Evolutionary conservation across 2,113 vertebrate genomes (phyloP).

Genomic region (Zeus faber): DNA sequence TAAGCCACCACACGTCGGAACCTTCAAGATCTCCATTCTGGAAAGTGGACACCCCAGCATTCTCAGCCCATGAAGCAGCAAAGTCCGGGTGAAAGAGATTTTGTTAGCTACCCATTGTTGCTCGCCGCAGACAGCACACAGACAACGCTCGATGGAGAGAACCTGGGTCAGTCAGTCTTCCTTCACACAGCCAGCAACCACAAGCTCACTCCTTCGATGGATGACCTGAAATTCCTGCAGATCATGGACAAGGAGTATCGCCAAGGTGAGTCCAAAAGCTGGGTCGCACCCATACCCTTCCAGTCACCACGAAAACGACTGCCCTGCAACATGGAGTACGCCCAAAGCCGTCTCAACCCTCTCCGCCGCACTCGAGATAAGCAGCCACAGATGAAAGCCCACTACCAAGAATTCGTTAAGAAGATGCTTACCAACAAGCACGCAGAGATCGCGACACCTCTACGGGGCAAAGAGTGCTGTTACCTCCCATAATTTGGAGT

Average conservation of each 20-base stretch:
- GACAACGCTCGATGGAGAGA: too few relatives aligned
- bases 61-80: constrained; percentile 4
- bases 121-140: not conserved
- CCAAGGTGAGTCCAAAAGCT: not conserved
- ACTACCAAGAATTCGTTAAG: not conserved
- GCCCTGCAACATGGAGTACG: not conserved
- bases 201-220: not conserved
- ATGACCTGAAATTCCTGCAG: not conserved
- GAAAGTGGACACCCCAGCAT: not conserved
- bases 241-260: not conserved
- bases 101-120: not conserved
- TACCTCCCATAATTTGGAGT: not conserved
- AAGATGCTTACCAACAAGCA: not conserved
- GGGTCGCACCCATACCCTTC: not conserved
- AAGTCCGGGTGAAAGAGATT: constrained; percentile 6
- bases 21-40: constrained; percentile 11
- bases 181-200: too few relatives aligned
- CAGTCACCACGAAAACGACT: not conserved
- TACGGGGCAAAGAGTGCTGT: not conserved
- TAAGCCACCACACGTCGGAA: not conserved
- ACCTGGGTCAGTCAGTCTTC: too few relatives aligned
- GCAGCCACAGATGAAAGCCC: constrained; percentile 2
- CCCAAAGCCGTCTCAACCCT: not conserved
- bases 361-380: not conserved
- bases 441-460: not conserved